Base-by-base conservation (phyloP, 2,797 vertebrate genomes). In the Staurois parvus region DNA sequence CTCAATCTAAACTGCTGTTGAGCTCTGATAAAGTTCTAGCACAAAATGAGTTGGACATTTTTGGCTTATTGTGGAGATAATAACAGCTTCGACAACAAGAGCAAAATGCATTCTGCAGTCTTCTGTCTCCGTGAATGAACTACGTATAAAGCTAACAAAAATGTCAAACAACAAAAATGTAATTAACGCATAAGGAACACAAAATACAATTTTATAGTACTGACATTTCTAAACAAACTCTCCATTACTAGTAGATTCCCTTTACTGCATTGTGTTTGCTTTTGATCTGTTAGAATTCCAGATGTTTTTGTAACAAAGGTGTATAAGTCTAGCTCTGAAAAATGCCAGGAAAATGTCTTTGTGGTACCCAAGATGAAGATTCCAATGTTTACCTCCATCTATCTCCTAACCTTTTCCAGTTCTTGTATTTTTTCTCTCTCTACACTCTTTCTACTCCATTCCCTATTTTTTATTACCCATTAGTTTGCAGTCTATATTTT, bases 1-100 rank as follows among this genome's bases (percentile, higher is more conserved):
- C n/a, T 72, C 24, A 32, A 17, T 24, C 79, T 70, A 80, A 70
- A 80, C n/a, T 32, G 28, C 48, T 62, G 28, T 26, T 76, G 28
- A 32, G 45, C 21, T 37, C 24, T 59, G 45, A 78, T 40, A 64
- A 78, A 26, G 64, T 34, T 13, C 29, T 66, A 62, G 76, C 30
- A 78, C 28, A 34, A 66, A 40, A 24, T 40, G 26, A 78, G 21
- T 32, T 40, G 29, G 62, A 26, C n/a, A 76, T 26, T 28, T 66
- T 42, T 72, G n/a, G 70, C 45, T 66, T 72, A 42, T 42, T 26
- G 37, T 21, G 40, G 34, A 72, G 69, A 72, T 40, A 42, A 42
- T 72, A 9, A 72, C 69, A 64, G n/a, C 59, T 11, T 52, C 17
- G 21, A 59, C 52, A 59, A 24, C 29, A 29, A 28, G 26, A 13